phyloP scores from a whole-genome alignment of 2,113 vertebrate species.

The Tamias sibiricus region DNA sequence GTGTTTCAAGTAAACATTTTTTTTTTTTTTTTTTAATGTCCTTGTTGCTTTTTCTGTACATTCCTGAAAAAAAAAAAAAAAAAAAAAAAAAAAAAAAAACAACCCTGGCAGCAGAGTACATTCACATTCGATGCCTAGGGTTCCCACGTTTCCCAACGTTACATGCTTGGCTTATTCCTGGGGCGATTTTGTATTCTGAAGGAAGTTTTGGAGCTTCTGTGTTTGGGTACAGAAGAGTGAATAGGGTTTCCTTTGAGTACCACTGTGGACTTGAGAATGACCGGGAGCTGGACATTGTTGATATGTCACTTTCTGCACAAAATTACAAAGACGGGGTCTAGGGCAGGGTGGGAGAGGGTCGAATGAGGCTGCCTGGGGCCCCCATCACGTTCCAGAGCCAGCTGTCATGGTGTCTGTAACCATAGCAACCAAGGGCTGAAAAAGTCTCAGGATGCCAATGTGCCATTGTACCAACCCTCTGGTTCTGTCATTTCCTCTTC shows the following conservation, averaged over 20 bases:
- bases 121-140: not conserved
- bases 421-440: slow-evolving; percentile 55
- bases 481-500: not conserved
- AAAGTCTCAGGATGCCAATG: not conserved
- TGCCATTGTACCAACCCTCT: too few species aligned
- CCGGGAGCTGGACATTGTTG: not conserved
- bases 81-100: too few species aligned
- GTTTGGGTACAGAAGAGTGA: not conserved
- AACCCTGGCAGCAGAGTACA: slow-evolving; percentile 32
- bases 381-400: not conserved
- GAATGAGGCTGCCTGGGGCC: not conserved
- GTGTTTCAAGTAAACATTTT: not conserved
- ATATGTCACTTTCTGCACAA: not conserved
- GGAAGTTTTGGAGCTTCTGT: not conserved
- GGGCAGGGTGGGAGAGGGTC: not conserved
- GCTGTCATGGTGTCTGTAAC: slow-evolving; percentile 53
- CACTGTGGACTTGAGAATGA: not conserved
- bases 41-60: not conserved
- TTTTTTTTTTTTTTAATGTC: not conserved
- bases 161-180: not conserved
- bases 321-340: not conserved
- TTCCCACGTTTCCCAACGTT: not conserved
- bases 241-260: not conserved
- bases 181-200: not conserved
- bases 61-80: slow-evolving; percentile 27